Base-by-base conservation (phyloP, 2,888 invertebrate genomes). In the Danaus chrysippus region DNA sequence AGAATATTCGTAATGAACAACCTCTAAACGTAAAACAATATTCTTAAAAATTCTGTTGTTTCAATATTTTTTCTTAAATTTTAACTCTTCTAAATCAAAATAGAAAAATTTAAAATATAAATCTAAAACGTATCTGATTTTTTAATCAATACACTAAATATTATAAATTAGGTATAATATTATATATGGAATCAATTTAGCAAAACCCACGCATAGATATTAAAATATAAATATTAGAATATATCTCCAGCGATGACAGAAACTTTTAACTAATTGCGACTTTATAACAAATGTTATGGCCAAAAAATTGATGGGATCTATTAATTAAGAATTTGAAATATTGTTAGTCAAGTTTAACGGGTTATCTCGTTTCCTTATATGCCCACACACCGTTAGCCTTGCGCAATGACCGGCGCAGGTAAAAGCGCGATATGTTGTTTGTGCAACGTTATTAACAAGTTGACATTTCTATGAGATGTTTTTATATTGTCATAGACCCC, bases 401-500 rank as follows among this genome's bases (percentile, higher is more conserved):
- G 76, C 81, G 79, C 76, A 84, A 84, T 71, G 58, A 65, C 66
- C 68, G 68, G 79, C 17, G 49, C 49, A n/a, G 46, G 46, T 15
- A 15, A 75, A 81, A 80, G 74, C 71, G 68, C 79, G 83, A 85
- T 84, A 86, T 81, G 80, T 75, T 70, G 76, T 82, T 83, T 81
- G 77, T 76, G 81, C 73, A 84, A 82, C 75, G 68, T 74, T 71
- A 59, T 64, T 68, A 68, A 70, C 68, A 58, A 69, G 63, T 66
- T 49, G 49, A 49, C 17, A 49, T 42, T 56, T 60, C 56, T 54
- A 59, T 41, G 53, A 66, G 53, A 44, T 57, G 44, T 57, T 46
- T 57, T 49, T 15, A 15, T 12, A 49, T 15, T 49, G 10, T 49
- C 8, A 23, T 23, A 5, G n/a, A 23, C 23, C 23, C 23, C 23